Evolutionary conservation across 2,888 invertebrate species (phyloP).

Genomic region (Ectropis crepuscularia): DNA sequence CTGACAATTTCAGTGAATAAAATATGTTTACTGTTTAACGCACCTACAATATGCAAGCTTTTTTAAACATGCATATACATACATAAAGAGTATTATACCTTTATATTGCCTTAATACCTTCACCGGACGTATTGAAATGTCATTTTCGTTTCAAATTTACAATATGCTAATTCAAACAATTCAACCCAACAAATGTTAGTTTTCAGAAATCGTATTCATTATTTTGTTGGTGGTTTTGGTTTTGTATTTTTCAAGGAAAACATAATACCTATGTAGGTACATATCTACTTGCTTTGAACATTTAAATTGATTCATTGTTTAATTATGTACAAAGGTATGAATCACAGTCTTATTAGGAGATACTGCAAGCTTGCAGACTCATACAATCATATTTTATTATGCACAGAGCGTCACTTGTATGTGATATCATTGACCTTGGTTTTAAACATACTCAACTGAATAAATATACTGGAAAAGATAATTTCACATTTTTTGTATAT

Average conservation of each 20-base stretch:
- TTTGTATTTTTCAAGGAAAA: neutral
- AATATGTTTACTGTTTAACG: too few species aligned
- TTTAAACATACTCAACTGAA: neutral
- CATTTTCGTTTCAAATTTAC: too few species aligned
- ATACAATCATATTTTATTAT: constrained; percentile 45
- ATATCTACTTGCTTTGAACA: neutral
- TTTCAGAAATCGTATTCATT: too few species aligned
- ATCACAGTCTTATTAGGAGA: constrained; percentile 41
- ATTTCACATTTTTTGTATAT: neutral
- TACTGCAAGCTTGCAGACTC: constrained; percentile 32
- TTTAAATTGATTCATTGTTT: constrained; percentile 28
- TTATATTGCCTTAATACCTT: too few species aligned
- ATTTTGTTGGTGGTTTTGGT: neutral
- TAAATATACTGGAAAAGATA: neutral
- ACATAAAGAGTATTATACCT: too few species aligned
- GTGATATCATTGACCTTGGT: constrained; percentile 12
- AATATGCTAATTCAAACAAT: too few species aligned
- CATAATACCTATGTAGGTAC: too few species aligned
- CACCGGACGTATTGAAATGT: too few species aligned
- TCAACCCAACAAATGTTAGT: too few species aligned
- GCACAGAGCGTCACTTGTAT: constrained; percentile 29
- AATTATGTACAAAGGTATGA: constrained; percentile 31
- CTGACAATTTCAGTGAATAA: too few species aligned
- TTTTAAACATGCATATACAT: too few species aligned
- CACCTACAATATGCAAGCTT: too few species aligned